Evolutionary conservation across 2,888 invertebrate genomes (phyloP).

Genomic region (Candidula unifasciata): DNA sequence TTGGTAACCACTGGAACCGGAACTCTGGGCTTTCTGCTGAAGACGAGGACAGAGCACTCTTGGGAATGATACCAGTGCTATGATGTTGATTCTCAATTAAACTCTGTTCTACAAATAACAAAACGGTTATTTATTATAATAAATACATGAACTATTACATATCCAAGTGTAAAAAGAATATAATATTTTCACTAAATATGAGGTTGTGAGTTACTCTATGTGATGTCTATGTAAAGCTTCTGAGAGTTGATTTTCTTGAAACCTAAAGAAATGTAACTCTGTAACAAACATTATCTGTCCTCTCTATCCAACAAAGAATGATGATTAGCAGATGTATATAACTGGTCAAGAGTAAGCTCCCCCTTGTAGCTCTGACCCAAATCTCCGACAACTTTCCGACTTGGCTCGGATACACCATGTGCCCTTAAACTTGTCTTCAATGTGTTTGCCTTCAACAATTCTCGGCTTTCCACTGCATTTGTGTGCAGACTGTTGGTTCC

Average conservation of each 20-base stretch:
- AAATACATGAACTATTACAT: neutral
- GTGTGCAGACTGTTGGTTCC: no score
- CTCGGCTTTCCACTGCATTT: no score
- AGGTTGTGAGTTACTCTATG: no score
- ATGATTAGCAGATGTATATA: constrained; percentile 23
- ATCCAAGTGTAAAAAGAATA: neutral
- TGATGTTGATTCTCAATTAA: neutral
- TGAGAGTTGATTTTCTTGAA: no score
- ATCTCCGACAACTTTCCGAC: neutral
- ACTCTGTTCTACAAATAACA: neutral
- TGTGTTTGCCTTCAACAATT: no score
- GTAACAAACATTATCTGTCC: constrained; percentile 27
- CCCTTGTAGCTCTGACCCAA: constrained; percentile 31
- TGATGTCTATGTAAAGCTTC: no score
- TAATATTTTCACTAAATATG: neutral
- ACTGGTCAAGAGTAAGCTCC: constrained; percentile 45
- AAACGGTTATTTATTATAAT: neutral
- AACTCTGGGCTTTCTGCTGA: no score
- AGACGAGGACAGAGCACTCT: no score
- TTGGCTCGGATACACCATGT: neutral
- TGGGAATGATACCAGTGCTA: no score
- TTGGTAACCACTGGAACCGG: no score
- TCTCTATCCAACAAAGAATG: neutral
- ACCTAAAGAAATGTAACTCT: neutral
- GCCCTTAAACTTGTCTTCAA: neutral